A percentile compares a stretch with the other conserved stretches of the same genome.
Conservation (phyloP, 2,797 vertebrate species). For the Notoglanidium macrostoma region DNA sequence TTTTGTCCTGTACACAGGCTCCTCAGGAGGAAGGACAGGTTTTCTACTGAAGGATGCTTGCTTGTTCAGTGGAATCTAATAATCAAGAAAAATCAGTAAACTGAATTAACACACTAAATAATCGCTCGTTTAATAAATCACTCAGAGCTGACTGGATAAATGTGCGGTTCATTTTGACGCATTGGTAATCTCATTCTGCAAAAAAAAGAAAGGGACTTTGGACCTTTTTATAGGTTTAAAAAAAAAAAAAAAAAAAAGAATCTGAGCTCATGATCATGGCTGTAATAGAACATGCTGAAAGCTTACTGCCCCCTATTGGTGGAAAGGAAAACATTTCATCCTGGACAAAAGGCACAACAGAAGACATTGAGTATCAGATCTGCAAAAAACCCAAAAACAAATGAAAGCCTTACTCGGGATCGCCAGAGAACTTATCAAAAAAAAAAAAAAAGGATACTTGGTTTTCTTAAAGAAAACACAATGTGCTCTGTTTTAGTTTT, state of each 20-base stretch:
- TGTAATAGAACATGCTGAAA: slow-evolving; percentile 28
- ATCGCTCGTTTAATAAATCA: slow-evolving; percentile 1
- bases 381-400: too few relatives aligned
- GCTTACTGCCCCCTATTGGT: slow-evolving; percentile 56
- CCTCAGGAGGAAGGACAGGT: neutral
- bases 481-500: slow-evolving; percentile 32
- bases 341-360: slow-evolving; percentile 34
- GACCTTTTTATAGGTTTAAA: slow-evolving; percentile 30
- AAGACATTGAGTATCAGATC: neutral
- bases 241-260: neutral
- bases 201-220: neutral
- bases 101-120: slow-evolving; percentile 14
- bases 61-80: slow-evolving; percentile 20
- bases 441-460: neutral
- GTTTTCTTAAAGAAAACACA: slow-evolving; percentile 17
- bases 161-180: slow-evolving; percentile 1
- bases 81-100: too few relatives aligned
- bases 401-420: too few relatives aligned
- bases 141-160: slow-evolving; percentile 25
- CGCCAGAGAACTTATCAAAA: too few relatives aligned
- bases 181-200: slow-evolving; percentile 28
- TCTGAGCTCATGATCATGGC: slow-evolving; percentile 18
- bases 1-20: neutral
- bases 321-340: slow-evolving; percentile 16
- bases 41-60: slow-evolving; percentile 26